A percentile compares a stretch with the other conserved stretches of the same genome.
These are phyloP conservation scores for Psittacus erithacus DNA, from an alignment of 2,113 vertebrate species.

Conservation along the genomic window DNA sequence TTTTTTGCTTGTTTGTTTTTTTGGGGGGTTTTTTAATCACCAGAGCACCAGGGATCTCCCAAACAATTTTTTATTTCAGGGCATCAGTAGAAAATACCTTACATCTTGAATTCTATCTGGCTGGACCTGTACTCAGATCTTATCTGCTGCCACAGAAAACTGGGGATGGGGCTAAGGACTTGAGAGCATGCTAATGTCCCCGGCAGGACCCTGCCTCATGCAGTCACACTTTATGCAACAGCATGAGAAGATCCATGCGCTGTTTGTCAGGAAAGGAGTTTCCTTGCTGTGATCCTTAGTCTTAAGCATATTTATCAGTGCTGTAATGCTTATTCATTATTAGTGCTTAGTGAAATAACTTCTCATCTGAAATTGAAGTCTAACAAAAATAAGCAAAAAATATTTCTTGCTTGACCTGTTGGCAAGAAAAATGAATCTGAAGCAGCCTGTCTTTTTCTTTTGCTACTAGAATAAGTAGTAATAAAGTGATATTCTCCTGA, in stretches of 20 bases:
- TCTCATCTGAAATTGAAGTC: neutral
- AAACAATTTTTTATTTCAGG: neutral
- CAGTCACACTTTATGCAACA: neutral
- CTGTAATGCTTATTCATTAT: neutral
- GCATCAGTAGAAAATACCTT: neutral
- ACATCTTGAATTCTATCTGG: neutral
- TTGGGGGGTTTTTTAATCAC: neutral
- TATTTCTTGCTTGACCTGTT: neutral
- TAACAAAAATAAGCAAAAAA: neutral
- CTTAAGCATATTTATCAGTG: neutral
- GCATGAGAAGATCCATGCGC: neutral
- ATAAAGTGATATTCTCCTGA: neutral
- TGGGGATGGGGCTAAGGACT: neutral
- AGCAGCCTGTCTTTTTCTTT: neutral
- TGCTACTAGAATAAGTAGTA: neutral
- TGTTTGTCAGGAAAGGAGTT: neutral
- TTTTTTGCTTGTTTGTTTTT: too few relatives aligned
- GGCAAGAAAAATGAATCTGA: neutral
- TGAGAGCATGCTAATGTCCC: too few relatives aligned
- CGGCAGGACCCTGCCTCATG: neutral
- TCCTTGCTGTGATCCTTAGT: neutral
- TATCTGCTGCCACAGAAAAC: neutral
- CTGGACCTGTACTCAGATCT: neutral
- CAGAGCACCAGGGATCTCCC: neutral
- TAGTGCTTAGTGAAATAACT: neutral